phyloP scores from a whole-genome alignment of 2,113 vertebrate genomes.

The Mirounga angustirostris region DNA sequence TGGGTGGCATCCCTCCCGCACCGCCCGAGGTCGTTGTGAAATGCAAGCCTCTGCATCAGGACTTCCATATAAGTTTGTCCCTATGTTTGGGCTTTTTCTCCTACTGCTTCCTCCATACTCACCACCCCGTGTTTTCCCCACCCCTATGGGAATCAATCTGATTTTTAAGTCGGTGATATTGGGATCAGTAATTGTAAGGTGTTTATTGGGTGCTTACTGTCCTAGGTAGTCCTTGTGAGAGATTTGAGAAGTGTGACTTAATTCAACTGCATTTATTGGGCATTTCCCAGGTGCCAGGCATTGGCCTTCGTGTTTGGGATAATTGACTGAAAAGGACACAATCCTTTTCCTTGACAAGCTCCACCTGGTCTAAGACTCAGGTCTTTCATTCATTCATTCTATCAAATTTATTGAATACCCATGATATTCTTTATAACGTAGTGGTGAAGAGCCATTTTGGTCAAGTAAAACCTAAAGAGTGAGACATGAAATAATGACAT shows the following conservation, averaged over 20 bases:
- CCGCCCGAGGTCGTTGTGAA: not conserved
- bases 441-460: not conserved
- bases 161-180: not conserved
- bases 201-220: not conserved
- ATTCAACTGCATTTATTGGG: no score
- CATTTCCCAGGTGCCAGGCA: not conserved
- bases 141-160: not conserved
- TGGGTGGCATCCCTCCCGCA: not conserved
- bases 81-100: not conserved
- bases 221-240: not conserved
- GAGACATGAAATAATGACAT: not conserved
- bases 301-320: not conserved
- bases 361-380: not conserved
- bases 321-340: not conserved
- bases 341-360: not conserved
- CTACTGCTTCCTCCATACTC: rapidly evolving
- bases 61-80: not conserved
- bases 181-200: not conserved
- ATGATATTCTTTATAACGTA: not conserved
- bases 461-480: not conserved
- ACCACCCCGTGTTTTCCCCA: not conserved
- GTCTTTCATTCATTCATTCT: constrained; percentile 3
- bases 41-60: rapidly evolving
- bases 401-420: not conserved
- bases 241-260: not conserved